A percentile compares a stretch with the other conserved stretches of the same genome.
These are phyloP conservation scores for Mechanitis mazaeus DNA, from an alignment of 2,888 invertebrate species.

Conservation along the genomic window DNA sequence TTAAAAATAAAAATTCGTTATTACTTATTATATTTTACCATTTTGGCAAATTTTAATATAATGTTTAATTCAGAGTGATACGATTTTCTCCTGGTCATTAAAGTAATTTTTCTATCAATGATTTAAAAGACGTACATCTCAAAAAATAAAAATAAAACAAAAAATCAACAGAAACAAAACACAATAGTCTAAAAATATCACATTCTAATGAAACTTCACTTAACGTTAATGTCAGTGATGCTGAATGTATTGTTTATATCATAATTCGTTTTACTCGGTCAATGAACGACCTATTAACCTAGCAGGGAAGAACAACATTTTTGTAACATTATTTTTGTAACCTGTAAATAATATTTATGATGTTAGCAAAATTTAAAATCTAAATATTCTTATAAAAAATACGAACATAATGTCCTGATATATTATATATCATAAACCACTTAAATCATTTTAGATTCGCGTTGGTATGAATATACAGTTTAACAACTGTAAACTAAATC, in stretches of 20 bases:
- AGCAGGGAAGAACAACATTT: slow-evolving; percentile 47
- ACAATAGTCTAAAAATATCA: too few species aligned
- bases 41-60: too few species aligned
- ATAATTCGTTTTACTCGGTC: slow-evolving; percentile 46
- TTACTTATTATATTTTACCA: too few species aligned
- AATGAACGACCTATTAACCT: slow-evolving; percentile 69
- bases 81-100: too few species aligned
- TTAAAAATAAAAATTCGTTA: too few species aligned
- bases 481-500: background rate
- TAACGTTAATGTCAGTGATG: slow-evolving; percentile 12
- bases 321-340: slow-evolving; percentile 9
- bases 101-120: too few species aligned
- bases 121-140: too few species aligned
- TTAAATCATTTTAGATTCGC: too few species aligned
- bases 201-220: slow-evolving; percentile 4
- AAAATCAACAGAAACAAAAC: too few species aligned
- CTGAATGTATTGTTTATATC: slow-evolving; percentile 25
- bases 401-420: too few species aligned
- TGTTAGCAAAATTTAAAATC: background rate
- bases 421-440: background rate
- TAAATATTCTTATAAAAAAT: background rate
- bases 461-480: background rate
- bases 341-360: background rate
- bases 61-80: too few species aligned
- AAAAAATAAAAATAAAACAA: too few species aligned